A percentile compares a stretch with the other conserved stretches of the same genome.
Conservation (phyloP, 2,888 invertebrate genomes). For the Harmothoe impar region DNA sequence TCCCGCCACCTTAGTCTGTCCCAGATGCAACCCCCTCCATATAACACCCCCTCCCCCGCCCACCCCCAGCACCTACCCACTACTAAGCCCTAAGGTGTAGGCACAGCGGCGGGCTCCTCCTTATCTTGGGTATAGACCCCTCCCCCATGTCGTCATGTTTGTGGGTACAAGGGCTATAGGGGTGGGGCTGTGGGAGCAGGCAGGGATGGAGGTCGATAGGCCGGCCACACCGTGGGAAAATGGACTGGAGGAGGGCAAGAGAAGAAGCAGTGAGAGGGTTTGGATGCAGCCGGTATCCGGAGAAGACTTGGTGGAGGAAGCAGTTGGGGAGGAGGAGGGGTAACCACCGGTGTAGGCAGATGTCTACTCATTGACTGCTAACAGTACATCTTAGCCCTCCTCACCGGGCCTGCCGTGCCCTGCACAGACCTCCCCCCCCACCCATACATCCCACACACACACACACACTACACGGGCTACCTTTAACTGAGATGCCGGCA, state of each 20-base stretch:
- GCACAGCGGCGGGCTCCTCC: not conserved
- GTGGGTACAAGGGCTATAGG: not conserved
- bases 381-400: not conserved
- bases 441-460: too few relatives aligned
- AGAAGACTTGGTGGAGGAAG: too few relatives aligned
- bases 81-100: not conserved
- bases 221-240: conserved; percentile 22
- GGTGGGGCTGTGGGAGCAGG: not conserved
- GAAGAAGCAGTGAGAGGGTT: not conserved
- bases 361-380: conserved; percentile 2
- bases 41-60: not conserved
- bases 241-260: not conserved
- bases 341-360: not conserved
- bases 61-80: not conserved
- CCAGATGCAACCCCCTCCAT: not conserved
- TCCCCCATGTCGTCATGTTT: not conserved
- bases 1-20: not conserved
- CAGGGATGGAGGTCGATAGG: not conserved
- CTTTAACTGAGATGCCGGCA: too few relatives aligned
- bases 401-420: not conserved
- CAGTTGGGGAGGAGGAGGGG: not conserved
- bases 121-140: not conserved
- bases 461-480: too few relatives aligned
- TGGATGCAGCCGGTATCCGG: not conserved
- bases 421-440: not conserved